Evolutionary conservation across 1,140 invertebrate species (phyloP).

Genomic region (Heterodera schachtii): DNA sequence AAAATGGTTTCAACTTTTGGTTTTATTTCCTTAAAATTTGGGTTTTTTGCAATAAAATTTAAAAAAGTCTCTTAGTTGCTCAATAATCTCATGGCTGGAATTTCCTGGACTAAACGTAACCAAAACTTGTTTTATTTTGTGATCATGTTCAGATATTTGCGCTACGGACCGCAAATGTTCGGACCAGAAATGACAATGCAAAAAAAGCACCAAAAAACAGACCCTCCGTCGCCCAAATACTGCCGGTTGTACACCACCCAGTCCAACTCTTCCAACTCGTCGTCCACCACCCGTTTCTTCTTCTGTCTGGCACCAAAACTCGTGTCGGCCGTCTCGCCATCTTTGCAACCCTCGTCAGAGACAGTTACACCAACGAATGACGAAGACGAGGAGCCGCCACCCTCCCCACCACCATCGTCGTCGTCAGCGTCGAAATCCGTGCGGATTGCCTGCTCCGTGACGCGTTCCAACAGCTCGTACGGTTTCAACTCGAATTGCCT

Average conservation of each 20-base stretch:
- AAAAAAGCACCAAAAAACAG: not conserved
- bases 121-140: too few relatives aligned
- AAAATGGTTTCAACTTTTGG: constrained; percentile 15
- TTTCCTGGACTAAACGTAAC: too few relatives aligned
- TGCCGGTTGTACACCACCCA: constrained; percentile 33
- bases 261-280: constrained; percentile 25
- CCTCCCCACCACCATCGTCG: not conserved
- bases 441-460: constrained; percentile 39
- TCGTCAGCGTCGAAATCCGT: constrained; percentile 7
- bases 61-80: too few relatives aligned
- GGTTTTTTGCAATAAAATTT: too few relatives aligned
- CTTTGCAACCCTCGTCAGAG: not conserved
- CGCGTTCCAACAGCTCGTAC: constrained; percentile 33
- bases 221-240: constrained; percentile 31
- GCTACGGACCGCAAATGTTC: too few relatives aligned
- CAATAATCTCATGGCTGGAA: too few relatives aligned
- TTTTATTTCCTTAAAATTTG: not conserved
- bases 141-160: too few relatives aligned
- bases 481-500: constrained; percentile 39
- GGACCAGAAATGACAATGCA: too few relatives aligned
- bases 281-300: constrained; percentile 22
- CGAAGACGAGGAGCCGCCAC: not conserved
- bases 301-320: not conserved
- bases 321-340: not conserved
- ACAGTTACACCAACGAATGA: too few relatives aligned